Conservation (phyloP, 2,888 invertebrate species). For the Drosophila neonasuta region DNA sequence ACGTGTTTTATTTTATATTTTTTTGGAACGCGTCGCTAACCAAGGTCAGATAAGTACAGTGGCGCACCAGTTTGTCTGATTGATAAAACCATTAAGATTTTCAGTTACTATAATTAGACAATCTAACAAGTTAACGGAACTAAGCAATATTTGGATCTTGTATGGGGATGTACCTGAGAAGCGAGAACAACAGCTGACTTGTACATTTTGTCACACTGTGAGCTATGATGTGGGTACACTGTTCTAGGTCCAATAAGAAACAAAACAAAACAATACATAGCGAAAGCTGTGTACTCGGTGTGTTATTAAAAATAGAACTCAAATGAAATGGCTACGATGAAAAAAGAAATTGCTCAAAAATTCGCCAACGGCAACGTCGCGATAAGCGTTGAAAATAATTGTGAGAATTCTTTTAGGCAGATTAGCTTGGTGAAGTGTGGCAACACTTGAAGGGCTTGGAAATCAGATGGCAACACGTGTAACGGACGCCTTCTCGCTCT, state of each 20-base stretch:
- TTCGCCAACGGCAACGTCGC: conserved; percentile 33
- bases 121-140: conserved; percentile 4
- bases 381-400: conserved; percentile 27
- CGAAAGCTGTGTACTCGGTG: conserved; percentile 11
- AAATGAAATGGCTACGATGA: conserved; percentile 34
- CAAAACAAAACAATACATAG: conserved; percentile 31
- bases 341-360: conserved; percentile 23
- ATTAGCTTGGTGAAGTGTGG: conserved; percentile 9
- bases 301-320: conserved; percentile 68
- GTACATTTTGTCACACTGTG: conserved; percentile 53
- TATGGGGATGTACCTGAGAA: conserved; percentile 32
- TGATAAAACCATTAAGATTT: conserved; percentile 8
- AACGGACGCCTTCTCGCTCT: conserved; percentile 10
- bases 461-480: conserved; percentile 64
- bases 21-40: conserved; percentile 24
- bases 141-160: background rate
- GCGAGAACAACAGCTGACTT: background rate
- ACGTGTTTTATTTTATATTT: conserved; percentile 31
- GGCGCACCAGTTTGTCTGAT: conserved; percentile 23
- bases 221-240: conserved; percentile 23
- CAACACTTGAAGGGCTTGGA: conserved; percentile 72
- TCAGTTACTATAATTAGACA: background rate
- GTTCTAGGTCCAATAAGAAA: conserved; percentile 52
- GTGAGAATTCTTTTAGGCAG: background rate
- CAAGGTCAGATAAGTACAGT: conserved; percentile 57